phyloP scores from a whole-genome alignment of 2,888 invertebrate genomes.

The Amiota communis region DNA sequence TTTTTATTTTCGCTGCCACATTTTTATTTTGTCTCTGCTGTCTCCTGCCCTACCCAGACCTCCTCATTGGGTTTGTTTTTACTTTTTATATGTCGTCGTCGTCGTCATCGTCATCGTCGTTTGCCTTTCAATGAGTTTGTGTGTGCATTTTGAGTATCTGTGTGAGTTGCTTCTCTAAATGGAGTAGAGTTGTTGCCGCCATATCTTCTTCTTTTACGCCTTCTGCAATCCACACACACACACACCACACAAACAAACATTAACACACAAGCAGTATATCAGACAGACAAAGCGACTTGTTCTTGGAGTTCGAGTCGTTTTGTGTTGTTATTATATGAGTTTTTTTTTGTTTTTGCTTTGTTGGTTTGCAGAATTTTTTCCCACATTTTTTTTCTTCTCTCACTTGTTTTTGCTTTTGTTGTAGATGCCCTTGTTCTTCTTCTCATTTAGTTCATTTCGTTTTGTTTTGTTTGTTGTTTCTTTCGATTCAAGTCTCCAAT shows the following conservation, averaged over 20 bases:
- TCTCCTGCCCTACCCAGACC: slow-evolving; percentile 49
- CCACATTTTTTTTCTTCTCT: slow-evolving; percentile 62
- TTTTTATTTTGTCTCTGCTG: slow-evolving; percentile 2
- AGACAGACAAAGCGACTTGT: slow-evolving; percentile 2
- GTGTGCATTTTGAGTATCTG: slow-evolving; percentile 39
- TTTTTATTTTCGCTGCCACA: slow-evolving; percentile 64
- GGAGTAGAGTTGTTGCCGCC: slow-evolving; percentile 38
- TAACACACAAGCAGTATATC: neutral
- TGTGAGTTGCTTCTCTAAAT: slow-evolving; percentile 63
- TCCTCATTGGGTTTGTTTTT: slow-evolving; percentile 44
- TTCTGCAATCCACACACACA: slow-evolving; percentile 8
- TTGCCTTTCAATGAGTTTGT: neutral
- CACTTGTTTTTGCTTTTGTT: slow-evolving; percentile 48
- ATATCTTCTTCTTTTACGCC: slow-evolving; percentile 57
- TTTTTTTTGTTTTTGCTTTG: slow-evolving; percentile 37
- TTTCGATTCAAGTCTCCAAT: slow-evolving; percentile 46
- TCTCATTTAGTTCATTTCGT: slow-evolving; percentile 46
- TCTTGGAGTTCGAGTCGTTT: slow-evolving; percentile 32
- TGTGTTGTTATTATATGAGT: slow-evolving; percentile 54
- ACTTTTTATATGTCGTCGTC: slow-evolving; percentile 26
- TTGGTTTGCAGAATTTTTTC: slow-evolving; percentile 44
- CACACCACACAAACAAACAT: neutral
- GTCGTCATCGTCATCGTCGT: slow-evolving; percentile 12
- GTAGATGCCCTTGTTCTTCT: slow-evolving; percentile 66
- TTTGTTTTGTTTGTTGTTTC: slow-evolving; percentile 43